Base-by-base conservation (phyloP, 2,797 vertebrate genomes). In the Poeciliopsis paucimaculata region DNA sequence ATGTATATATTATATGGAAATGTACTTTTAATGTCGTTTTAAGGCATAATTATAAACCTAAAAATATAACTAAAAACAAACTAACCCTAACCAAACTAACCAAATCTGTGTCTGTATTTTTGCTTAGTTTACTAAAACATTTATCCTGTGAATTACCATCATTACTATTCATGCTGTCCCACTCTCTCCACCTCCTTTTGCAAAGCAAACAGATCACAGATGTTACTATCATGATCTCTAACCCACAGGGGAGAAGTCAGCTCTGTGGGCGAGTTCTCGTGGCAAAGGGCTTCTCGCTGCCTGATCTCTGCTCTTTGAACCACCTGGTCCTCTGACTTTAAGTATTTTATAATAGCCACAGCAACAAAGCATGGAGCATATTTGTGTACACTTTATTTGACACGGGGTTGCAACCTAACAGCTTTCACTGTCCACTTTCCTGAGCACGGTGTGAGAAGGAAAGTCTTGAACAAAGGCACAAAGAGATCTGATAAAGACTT, bases 281-380 rank as follows among this genome's bases (percentile, higher is more conserved):
- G 76, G 78, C 75, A 82, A 85, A 81, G 79, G 82, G 80, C 78
- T 86, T 82, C 83, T 76, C 66, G 76, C 72, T 80, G 77, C 76
- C 80, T 84, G 83, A 87, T 89, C 86, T 70, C 82, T 76, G 80
- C 73, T 84, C 72, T 87, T 77, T 57, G 49, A 74, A 89, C 89
- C 93, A 95, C 87, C 94, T 94, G 94, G 83, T 92, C 89, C 81
- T 84, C 82, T 84, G 79, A 84, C 78, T 89, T 82, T 84, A 91
- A 92, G 73, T 88, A 82, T 78, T 90, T 88, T 84, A 84, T 88
- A 90, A 93, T 82, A 57, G 75, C 78, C 73, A 66, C 79, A 80
- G 45, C 73, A 89, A 88, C 91, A 91, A 92, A 90, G 87, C 79
- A 72, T 12, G n/a, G 51, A n/a, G 66, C 53, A 82, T 82, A 82